A percentile compares a stretch with the other conserved stretches of the same genome.
phyloP scores from a whole-genome alignment of 2,888 invertebrate species.

The Petrolisthes cinctipes region DNA sequence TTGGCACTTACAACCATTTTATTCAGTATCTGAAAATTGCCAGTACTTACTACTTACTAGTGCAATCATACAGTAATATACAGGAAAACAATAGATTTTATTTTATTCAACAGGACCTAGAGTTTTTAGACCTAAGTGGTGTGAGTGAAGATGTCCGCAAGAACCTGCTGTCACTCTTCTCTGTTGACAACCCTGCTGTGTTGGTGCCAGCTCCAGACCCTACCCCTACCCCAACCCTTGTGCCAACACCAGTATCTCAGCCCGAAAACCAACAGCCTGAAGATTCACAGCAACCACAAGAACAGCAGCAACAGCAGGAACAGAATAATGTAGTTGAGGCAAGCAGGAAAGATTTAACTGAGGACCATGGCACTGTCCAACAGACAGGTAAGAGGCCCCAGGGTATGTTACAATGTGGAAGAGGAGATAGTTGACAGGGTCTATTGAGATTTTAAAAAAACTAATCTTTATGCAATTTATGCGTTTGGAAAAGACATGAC shows the following conservation, averaged over 20 bases:
- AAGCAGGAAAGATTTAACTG: too few relatives aligned
- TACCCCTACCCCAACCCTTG: conserved; percentile 10
- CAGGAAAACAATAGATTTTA: neutral
- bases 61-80: neutral
- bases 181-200: conserved; percentile 46
- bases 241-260: neutral
- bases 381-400: too few relatives aligned
- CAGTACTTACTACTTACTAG: neutral
- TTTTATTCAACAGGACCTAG: conserved; percentile 40
- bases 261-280: too few relatives aligned
- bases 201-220: conserved; percentile 37
- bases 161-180: conserved; percentile 44
- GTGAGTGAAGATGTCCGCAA: conserved; percentile 48
- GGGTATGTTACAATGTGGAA: too few relatives aligned
- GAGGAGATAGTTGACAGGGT: too few relatives aligned
- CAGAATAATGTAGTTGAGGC: neutral
- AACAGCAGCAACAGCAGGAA: neutral
- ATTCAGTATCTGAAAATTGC: too few relatives aligned
- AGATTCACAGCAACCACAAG: neutral
- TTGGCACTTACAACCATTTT: too few relatives aligned
- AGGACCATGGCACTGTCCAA: too few relatives aligned
- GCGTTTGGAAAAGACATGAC: too few relatives aligned
- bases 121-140: conserved; percentile 54
- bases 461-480: too few relatives aligned
- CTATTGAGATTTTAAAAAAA: too few relatives aligned